phyloP scores from a whole-genome alignment of 2,888 invertebrate species.

The Drosophila nigritarsus region DNA sequence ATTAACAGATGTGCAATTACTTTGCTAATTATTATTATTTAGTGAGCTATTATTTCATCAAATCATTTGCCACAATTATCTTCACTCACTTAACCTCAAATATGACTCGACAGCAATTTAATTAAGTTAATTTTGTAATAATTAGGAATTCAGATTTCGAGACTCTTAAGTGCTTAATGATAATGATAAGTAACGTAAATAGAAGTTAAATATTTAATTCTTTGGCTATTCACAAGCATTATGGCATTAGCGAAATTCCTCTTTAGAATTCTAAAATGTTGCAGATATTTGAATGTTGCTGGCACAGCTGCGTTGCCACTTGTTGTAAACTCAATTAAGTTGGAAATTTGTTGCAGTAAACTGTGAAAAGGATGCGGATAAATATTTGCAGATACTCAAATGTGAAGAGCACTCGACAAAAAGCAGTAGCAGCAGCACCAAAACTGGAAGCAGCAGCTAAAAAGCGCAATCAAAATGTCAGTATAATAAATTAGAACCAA shows the following conservation, averaged over 20 bases:
- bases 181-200: constrained; percentile 1
- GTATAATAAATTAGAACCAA: constrained; percentile 60
- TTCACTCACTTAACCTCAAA: background rate
- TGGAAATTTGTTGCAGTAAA: constrained; percentile 39
- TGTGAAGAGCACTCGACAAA: constrained; percentile 21
- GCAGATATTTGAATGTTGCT: background rate
- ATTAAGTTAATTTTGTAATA: background rate
- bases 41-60: background rate
- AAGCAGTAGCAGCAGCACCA: background rate
- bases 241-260: constrained; percentile 23
- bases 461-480: constrained; percentile 74
- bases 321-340: constrained; percentile 72
- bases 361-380: constrained; percentile 59
- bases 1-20: background rate
- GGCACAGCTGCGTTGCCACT: constrained; percentile 30
- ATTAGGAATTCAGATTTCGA: background rate
- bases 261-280: constrained; percentile 18
- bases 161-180: background rate
- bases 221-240: constrained; percentile 9
- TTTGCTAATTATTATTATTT: background rate
- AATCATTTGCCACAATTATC: background rate
- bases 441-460: background rate
- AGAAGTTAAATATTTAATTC: background rate
- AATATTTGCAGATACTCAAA: constrained; percentile 70
- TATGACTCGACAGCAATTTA: background rate